Evolutionary conservation across 1,140 invertebrate species (phyloP).

Genomic region (Medauroidea extradentata): DNA sequence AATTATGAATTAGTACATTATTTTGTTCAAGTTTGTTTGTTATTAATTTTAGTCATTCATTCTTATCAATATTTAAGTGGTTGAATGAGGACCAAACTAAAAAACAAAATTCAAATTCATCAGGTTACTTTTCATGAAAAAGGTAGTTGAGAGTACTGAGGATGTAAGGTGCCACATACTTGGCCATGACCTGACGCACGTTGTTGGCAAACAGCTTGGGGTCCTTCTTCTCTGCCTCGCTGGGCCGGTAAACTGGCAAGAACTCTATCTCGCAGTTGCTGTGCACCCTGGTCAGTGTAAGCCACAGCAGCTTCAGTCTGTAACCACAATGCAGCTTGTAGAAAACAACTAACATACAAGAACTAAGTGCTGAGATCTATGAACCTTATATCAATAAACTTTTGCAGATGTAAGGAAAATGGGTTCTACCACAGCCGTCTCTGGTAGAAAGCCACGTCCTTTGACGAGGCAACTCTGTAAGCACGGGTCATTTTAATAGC

Average conservation of each 20-base stretch:
- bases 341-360: background rate
- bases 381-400: background rate
- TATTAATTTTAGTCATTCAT: no score
- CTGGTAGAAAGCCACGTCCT: no score
- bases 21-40: no score
- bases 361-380: background rate
- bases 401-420: background rate
- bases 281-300: conserved; percentile 86
- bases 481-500: no score
- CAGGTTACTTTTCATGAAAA: no score
- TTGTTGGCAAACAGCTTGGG: conserved; percentile 88
- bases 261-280: conserved; percentile 92
- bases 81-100: no score
- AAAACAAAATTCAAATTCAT: no score
- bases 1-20: background rate
- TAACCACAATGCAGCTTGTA: conserved; percentile 20
- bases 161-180: conserved; percentile 55
- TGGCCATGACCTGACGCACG: conserved; percentile 85
- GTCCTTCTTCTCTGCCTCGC: conserved; percentile 78
- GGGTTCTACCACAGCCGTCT: background rate
- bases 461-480: no score
- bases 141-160: background rate
- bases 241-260: conserved; percentile 87
- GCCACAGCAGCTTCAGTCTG: conserved; percentile 81
- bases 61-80: no score